Evolutionary conservation across 2,113 vertebrate species (phyloP), one percentile per base, ranked within the genome.

Genomic region (Chitala chitala): DNA sequence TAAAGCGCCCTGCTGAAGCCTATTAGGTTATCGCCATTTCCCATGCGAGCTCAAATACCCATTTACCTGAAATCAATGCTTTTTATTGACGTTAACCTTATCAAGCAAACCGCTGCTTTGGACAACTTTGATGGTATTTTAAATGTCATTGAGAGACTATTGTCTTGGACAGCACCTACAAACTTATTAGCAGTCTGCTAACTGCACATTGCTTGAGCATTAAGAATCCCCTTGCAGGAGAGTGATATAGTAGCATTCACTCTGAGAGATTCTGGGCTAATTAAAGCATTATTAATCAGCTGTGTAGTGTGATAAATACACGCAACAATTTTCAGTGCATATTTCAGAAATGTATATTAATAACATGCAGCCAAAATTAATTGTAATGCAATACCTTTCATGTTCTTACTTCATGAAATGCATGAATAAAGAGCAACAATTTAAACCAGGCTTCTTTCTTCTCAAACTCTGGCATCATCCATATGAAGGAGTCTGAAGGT

Each of bases 231-330:
- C 24, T 48, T 68, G 38, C 40, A 44, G 44, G 33, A 38, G 64
- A 26, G 29, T 13, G 12, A 68, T 46, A 26, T 48, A 46, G 42
- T 22, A 68, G 42, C n/a, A 68, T 6, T 12, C 26, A 46, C 22
- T 68, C 64, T 29, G 42, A 26, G 26, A 26, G 38, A 24, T 26
- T 68, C 40, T 17, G 0, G 20, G 31, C 33, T 63, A 63, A 68
- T 68, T 68, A 68, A 26, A 29, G 10, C 44, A 20, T 63, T 42
- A 29, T 68, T 68, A 68, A 68, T 46, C 64, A 66, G 22, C n/a
- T 26, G 24, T 46, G 64, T 40, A 40, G 33, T 46, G 64, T 5
- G 42, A 48, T 15, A 42, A 46, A 68, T 26, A 42, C 36, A 63
- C 33, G 59, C 38, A 63, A 36, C 42, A 29, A 68, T 13, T 68